A percentile compares a stretch with the other conserved stretches of the same genome.
Evolutionary conservation across 2,113 vertebrate species (phyloP).

Genomic region (Centropus bengalensis): DNA sequence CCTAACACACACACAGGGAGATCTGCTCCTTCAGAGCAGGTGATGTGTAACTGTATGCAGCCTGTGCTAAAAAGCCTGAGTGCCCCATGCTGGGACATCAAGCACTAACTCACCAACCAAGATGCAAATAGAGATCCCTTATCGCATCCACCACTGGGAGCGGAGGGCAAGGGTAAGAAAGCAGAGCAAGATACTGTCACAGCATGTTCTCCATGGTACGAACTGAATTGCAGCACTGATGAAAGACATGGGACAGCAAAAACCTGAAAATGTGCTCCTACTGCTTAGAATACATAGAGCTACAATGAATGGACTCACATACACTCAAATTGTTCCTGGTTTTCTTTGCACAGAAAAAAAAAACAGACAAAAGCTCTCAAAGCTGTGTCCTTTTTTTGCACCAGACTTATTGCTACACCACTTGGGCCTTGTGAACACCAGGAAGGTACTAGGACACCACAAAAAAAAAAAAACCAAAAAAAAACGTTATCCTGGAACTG

Average conservation of each 20-base stretch:
- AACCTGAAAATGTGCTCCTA: background rate
- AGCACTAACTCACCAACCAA: background rate
- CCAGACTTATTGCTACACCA: background rate
- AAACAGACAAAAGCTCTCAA: background rate
- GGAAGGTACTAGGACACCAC: background rate
- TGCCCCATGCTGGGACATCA: fast-evolving
- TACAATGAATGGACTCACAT: background rate
- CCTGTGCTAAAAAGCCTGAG: background rate
- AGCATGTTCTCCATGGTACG: background rate
- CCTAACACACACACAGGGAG: background rate
- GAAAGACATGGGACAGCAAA: background rate
- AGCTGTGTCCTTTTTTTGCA: background rate
- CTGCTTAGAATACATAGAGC: fast-evolving
- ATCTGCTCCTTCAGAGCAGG: background rate
- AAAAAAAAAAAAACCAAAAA: background rate
- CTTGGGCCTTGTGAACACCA: background rate
- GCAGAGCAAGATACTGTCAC: background rate
- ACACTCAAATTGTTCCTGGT: background rate
- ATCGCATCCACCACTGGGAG: background rate
- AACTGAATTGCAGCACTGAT: background rate
- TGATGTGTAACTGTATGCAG: background rate
- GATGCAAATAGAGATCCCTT: background rate
- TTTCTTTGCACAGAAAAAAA: background rate
- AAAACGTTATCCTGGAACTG: too few species aligned
- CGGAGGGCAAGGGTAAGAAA: background rate